Base-by-base conservation (phyloP, 2,113 vertebrate species). In the Misgurnus anguillicaudatus region DNA sequence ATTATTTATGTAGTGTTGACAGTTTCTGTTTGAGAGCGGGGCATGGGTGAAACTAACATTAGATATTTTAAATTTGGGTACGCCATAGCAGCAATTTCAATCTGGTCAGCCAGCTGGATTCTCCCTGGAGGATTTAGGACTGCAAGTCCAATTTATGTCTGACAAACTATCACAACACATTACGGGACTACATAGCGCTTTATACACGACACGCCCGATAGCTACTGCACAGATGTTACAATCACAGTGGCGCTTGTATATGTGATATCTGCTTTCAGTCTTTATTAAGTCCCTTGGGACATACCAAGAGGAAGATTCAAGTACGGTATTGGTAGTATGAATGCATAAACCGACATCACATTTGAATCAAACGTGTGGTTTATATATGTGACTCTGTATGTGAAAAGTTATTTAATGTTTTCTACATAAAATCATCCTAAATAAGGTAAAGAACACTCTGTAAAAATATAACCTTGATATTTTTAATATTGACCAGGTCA, bases 101-200 rank as follows among this genome's bases (percentile, higher is more conserved):
- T 83, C 71, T 83, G 81, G 81, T 87, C 88, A 85, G 65, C 82
- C 90, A 89, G 87, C 89, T 90, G 88, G 83, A 89, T 85, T 79
- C 82, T 58, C 85, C 88, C 86, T 78, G 79, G 83, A 88, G 84
- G 87, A 86, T 82, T 87, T 74, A 41, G 79, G 68, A 78, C 80
- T 74, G 86, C 82, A 80, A 80, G 83, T 79, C 80, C 83, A 87
- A 89, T 91, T 91, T 90, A 85, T 88, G 82, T 84, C 85, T 87
- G 87, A 89, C 87, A 89, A 76, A 90, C 84, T 85, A 87, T 87
- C 86, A 82, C 83, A 87, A 88, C 86, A 86, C 78, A 79, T 88
- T 86, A 88, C 87, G 88, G 87, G 87, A 88, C 55, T 73, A 71
- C 82, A 81, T 89, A 85, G 86, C 83, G 85, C 86, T n/a, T 57